phyloP scores from a whole-genome alignment of 2,113 vertebrate species.

The Anolis carolinensis region DNA sequence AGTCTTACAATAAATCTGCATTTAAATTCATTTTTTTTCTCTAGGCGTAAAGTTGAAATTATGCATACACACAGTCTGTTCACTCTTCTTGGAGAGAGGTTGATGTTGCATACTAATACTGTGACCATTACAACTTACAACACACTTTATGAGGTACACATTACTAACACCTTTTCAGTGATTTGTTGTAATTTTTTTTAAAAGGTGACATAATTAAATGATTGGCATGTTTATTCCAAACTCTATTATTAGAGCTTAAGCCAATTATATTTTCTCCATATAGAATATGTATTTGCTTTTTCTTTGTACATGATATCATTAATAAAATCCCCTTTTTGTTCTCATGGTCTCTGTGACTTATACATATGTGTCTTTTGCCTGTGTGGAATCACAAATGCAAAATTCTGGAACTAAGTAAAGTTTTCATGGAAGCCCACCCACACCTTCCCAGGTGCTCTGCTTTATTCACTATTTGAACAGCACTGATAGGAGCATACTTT shows the following conservation, averaged over 20 bases:
- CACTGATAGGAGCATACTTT: too few species aligned
- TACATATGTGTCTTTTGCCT: too few species aligned
- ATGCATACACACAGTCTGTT: constrained; percentile 98
- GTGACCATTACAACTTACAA: constrained; percentile 95
- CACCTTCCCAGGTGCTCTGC: too few species aligned
- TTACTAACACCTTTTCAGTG: not conserved
- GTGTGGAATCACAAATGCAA: too few species aligned
- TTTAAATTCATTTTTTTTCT: constrained; percentile 19
- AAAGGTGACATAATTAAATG: not conserved
- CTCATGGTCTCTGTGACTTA: too few species aligned
- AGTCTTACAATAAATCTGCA: not conserved
- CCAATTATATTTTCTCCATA: too few species aligned
- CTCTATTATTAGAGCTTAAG: not conserved
- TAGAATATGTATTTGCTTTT: too few species aligned
- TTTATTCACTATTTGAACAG: too few species aligned
- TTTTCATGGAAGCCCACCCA: too few species aligned
- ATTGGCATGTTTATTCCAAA: not conserved
- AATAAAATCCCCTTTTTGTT: too few species aligned
- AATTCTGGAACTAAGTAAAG: too few species aligned
- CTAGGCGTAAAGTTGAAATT: constrained; percentile 95
- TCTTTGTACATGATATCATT: too few species aligned
- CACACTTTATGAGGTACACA: constrained; percentile 92
- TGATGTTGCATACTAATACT: constrained; percentile 92
- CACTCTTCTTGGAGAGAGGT: constrained; percentile 91
- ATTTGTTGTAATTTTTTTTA: not conserved